A percentile compares a stretch with the other conserved stretches of the same genome.
Evolutionary conservation across 2,797 vertebrate species (phyloP).

Genomic region (Helostoma temminkii): DNA sequence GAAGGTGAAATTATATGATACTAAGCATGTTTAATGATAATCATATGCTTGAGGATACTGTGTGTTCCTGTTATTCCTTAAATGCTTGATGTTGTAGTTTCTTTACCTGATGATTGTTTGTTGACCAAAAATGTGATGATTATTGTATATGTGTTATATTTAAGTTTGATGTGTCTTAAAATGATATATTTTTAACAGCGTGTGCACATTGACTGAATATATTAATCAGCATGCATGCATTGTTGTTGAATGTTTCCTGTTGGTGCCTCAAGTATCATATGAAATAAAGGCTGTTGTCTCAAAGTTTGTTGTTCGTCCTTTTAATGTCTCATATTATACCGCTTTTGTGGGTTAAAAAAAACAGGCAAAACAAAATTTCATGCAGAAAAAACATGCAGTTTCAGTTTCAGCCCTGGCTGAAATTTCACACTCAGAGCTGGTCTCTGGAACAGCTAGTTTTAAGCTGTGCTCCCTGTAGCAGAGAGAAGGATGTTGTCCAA

Average conservation of each 20-base stretch:
- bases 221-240: conserved; percentile 30
- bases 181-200: conserved; percentile 8
- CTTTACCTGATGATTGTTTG: neutral
- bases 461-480: too few species aligned
- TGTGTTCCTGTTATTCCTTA: neutral
- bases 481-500: too few species aligned
- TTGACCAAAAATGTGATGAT: neutral
- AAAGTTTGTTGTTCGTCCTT: too few species aligned
- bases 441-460: too few species aligned
- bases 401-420: too few species aligned
- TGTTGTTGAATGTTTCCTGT: conserved; percentile 42
- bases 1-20: neutral
- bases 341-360: too few species aligned
- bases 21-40: neutral
- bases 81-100: neutral
- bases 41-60: neutral
- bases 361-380: too few species aligned
- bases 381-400: too few species aligned
- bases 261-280: conserved; percentile 32
- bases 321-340: too few species aligned
- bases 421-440: too few species aligned
- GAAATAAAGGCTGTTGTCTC: conserved; percentile 60
- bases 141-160: neutral
- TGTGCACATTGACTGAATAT: conserved; percentile 1
- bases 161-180: neutral